Percentiles rank a stretch among this genome's conserved stretches.
These are phyloP conservation scores for Eulithis testata DNA, from an alignment of 2,888 invertebrate species.

Conservation along the genomic window DNA sequence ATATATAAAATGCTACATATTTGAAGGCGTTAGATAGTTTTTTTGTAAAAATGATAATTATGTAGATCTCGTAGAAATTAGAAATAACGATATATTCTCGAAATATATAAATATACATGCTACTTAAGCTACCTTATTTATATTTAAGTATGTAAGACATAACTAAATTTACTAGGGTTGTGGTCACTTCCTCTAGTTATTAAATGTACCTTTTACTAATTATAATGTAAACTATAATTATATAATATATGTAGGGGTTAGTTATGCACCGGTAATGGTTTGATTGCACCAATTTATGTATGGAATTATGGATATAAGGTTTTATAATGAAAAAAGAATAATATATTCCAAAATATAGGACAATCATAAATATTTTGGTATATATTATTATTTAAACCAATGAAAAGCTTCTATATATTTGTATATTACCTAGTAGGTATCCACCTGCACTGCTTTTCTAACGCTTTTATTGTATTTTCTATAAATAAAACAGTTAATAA, in stretches of 20 bases:
- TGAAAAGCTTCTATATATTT: constrained; percentile 46
- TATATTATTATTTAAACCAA: constrained; percentile 51
- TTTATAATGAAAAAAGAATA: constrained; percentile 44
- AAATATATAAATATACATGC: constrained; percentile 27
- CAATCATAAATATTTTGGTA: constrained; percentile 19
- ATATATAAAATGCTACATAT: no score
- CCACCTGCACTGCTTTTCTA: constrained; percentile 59
- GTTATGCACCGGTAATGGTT: constrained; percentile 53
- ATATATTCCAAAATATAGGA: not conserved
- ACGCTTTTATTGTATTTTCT: constrained; percentile 56
- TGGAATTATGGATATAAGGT: constrained; percentile 39
- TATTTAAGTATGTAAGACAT: constrained; percentile 12
- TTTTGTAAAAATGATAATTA: constrained; percentile 18
- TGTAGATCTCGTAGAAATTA: constrained; percentile 55
- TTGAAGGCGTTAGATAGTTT: not conserved
- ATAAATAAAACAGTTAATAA: constrained; percentile 12
- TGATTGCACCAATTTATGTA: constrained; percentile 47
- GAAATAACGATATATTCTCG: constrained; percentile 35
- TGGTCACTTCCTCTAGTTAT: constrained; percentile 34
- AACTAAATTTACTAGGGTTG: constrained; percentile 35
- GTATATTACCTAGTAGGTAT: constrained; percentile 25
- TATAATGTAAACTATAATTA: not conserved
- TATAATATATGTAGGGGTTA: constrained; percentile 20
- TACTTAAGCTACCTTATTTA: not conserved
- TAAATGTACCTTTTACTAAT: constrained; percentile 10